These are phyloP conservation scores for Notocelia uddmanniana DNA, from an alignment of 2,888 invertebrate species.

Conservation along the genomic window DNA sequence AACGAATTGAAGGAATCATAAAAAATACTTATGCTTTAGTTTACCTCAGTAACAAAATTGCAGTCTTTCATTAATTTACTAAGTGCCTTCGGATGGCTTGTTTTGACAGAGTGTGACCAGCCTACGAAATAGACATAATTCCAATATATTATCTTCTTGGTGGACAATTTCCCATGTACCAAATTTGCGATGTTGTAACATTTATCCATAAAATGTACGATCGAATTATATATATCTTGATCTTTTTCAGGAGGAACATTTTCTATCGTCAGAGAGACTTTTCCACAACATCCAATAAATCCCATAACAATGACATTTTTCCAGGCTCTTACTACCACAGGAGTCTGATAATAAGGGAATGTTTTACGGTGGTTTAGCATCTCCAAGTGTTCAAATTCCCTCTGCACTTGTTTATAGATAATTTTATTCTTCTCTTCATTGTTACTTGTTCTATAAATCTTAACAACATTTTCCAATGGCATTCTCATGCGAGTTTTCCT, in stretches of 20 bases:
- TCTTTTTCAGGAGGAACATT: not conserved
- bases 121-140: not conserved
- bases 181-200: conserved; percentile 4
- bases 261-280: not conserved
- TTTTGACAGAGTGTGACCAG: conserved; percentile 18
- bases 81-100: conserved; percentile 6
- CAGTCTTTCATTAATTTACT: conserved; percentile 23
- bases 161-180: conserved; percentile 18
- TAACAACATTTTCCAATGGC: not conserved
- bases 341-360: not conserved
- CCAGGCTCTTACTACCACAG: not conserved
- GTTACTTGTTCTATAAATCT: not conserved
- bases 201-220: not conserved
- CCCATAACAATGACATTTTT: conserved; percentile 4
- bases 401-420: not conserved
- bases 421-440: not conserved
- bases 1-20: too few species aligned
- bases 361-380: not conserved
- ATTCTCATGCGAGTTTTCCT: not conserved
- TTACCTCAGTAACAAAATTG: conserved; percentile 21
- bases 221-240: not conserved
- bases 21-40: too few species aligned
- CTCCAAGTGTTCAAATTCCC: not conserved
- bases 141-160: conserved; percentile 12
- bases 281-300: not conserved